Base-by-base conservation (phyloP, 2,113 vertebrate genomes). In the Sporophila hypoxantha region DNA sequence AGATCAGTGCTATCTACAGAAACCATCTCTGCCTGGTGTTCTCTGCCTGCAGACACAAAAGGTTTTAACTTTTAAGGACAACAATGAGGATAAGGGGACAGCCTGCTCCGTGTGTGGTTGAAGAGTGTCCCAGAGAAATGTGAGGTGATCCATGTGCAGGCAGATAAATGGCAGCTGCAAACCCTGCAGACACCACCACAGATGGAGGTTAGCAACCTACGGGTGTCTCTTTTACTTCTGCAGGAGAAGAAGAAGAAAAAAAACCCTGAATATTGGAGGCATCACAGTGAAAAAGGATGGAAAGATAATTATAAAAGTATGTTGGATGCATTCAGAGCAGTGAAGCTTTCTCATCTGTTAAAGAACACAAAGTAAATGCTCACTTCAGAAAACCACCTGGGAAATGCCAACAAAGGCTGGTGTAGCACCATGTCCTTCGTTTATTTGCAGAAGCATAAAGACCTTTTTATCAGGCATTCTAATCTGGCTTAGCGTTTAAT, bases 401-500 rank as follows among this genome's bases (percentile, higher is more conserved):
- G 90, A 95, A 95, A 91, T 84, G 62, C 87, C 85, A 81, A 67
- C 89, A 91, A 91, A 91, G 69, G 74, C 85, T 94, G 74, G 34
- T 88, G 9, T 62, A 92, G 87, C 76, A 85, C 73, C 6, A 0
- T 78, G 91, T 90, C 75, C 82, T 94, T 79, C 81, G 44, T 94
- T 94, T 91, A 81, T 93, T 87, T 88, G 59, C 75, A 89, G 65
- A 75, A 71, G 23, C 64, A 91, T 93, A 87, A 90, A 89, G 82
- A 59, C 46, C 71, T 88, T 87, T 94, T 92, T 87, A 94, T 95
- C 88, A 94, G 67, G 22, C 50, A 15, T 90, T 84, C 57, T 91
- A 59, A 94, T 95, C 94, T 94, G 73, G 29, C 69, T 91, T 80
- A 85, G 39, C 71, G 46, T 96, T 94, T 94, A 91, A 75, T 62